Base-by-base conservation (phyloP, 2,113 vertebrate genomes). In the Melanotaenia duboulayi region DNA sequence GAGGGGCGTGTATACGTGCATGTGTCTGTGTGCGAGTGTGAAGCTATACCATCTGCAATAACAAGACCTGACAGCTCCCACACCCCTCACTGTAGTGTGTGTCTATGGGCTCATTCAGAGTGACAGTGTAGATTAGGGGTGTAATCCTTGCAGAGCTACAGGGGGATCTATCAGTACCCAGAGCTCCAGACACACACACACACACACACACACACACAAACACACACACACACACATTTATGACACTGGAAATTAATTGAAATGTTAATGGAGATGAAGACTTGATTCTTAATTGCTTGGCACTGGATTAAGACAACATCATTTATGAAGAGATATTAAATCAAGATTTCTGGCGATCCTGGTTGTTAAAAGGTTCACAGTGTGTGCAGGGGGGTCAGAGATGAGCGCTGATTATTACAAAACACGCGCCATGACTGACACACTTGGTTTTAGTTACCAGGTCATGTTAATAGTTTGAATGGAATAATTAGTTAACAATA, bases 71-170 rank as follows among this genome's bases (percentile, higher is more conserved):
- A 96, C 95, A 95, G 93, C 86, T 60, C 24, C 89, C 93, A 91
- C 90, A 87, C 85, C 91, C 93, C 92, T 92, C 89, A 61, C 93
- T 94, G 92, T 88, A 86, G 82, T 91, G 89, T 92, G 87, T 84
- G 85, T 92, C 87, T 91, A 76, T 60, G 81, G 76, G 87, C 90
- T 90, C 94, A 94, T 96, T 95, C 93, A 92, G 95, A 94, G 92
- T 93, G 95, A 95, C 95, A 94, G 92, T 90, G 91, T 89, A 87
- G 93, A 94, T 96, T 95, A 95, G 82, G 80, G 76, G 93, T 95
- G 94, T 95, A 96, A 95, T 97, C 94, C 92, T 90, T 50, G 80
- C 72, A 78, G 93, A 92, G 92, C 93, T 93, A 90, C 80, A 90
- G 92, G 93, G 66, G 92, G 93, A 92, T 68, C 46, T 87, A 81